Conservation (phyloP, 2,113 vertebrate species). For the Struthidea cinerea region DNA sequence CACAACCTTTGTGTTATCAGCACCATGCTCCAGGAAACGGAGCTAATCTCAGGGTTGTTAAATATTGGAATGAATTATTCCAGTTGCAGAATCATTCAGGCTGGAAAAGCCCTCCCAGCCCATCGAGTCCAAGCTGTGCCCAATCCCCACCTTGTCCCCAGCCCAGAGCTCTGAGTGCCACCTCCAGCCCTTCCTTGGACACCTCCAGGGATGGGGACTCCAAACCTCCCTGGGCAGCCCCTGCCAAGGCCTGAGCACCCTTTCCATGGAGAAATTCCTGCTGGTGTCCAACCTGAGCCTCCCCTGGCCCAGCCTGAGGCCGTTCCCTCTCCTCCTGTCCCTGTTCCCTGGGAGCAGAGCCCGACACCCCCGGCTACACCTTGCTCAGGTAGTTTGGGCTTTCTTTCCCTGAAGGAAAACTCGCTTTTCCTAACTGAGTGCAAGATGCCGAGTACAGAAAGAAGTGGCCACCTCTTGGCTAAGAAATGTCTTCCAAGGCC, state of each 20-base stretch:
- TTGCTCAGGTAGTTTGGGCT: not conserved
- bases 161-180: not conserved
- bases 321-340: not conserved
- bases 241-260: not conserved
- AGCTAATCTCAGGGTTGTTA: not conserved
- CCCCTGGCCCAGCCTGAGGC: not conserved
- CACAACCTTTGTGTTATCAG: not conserved
- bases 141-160: not conserved
- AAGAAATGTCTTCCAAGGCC: not conserved
- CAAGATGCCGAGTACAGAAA: not conserved
- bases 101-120: accelerated
- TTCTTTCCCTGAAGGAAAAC: not conserved
- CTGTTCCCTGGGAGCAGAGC: not conserved
- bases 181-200: not conserved
- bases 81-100: accelerated
- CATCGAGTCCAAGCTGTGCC: not conserved
- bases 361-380: accelerated
- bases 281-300: not conserved
- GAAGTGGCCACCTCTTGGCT: too few relatives aligned
- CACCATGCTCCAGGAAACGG: not conserved
- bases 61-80: not conserved
- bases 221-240: not conserved
- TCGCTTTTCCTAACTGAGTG: too few relatives aligned
- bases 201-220: not conserved
- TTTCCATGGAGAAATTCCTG: not conserved